Percentiles rank a stretch among this genome's conserved stretches.
Conservation (phyloP, 2,888 invertebrate genomes). For the Andrena haemorrhoa region DNA sequence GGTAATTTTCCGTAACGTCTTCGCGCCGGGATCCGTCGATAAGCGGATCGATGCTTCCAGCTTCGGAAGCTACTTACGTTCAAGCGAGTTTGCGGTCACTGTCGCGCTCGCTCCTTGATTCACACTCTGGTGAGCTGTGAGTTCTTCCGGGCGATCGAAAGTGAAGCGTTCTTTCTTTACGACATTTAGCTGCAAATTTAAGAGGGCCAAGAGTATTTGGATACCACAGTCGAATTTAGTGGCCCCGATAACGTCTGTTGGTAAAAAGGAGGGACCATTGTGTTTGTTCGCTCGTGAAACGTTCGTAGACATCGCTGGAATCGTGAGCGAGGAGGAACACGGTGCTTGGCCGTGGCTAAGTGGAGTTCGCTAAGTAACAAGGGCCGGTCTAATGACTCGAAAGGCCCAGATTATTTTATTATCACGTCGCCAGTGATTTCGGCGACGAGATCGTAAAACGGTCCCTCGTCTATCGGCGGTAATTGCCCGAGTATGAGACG, state of each 20-base stretch:
- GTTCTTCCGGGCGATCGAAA: too few species aligned
- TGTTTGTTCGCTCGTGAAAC: slow-evolving; percentile 49
- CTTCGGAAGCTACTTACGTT: neutral
- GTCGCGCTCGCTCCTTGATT: neutral
- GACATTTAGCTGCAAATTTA: too few species aligned
- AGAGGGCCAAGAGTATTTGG: too few species aligned
- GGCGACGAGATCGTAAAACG: slow-evolving; percentile 79
- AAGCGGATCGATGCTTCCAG: slow-evolving; percentile 6
- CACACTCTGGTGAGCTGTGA: too few species aligned
- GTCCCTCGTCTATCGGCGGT: slow-evolving; percentile 58
- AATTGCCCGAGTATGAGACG: slow-evolving; percentile 52
- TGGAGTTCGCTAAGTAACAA: slow-evolving; percentile 83
- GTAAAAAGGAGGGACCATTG: neutral
- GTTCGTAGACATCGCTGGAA: slow-evolving; percentile 66
- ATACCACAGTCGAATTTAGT: too few species aligned
- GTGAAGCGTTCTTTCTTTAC: too few species aligned
- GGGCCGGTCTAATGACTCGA: slow-evolving; percentile 84
- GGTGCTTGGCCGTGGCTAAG: slow-evolving; percentile 73
- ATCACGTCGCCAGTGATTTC: slow-evolving; percentile 84
- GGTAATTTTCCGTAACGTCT: slow-evolving; percentile 59
- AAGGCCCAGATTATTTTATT: slow-evolving; percentile 85
- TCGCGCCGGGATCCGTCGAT: slow-evolving; percentile 19
- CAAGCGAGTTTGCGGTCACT: neutral
- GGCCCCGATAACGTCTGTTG: neutral
- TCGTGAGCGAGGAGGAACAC: slow-evolving; percentile 42